Base-by-base conservation (phyloP, 2,888 invertebrate species). In the Clepsis dumicolana region DNA sequence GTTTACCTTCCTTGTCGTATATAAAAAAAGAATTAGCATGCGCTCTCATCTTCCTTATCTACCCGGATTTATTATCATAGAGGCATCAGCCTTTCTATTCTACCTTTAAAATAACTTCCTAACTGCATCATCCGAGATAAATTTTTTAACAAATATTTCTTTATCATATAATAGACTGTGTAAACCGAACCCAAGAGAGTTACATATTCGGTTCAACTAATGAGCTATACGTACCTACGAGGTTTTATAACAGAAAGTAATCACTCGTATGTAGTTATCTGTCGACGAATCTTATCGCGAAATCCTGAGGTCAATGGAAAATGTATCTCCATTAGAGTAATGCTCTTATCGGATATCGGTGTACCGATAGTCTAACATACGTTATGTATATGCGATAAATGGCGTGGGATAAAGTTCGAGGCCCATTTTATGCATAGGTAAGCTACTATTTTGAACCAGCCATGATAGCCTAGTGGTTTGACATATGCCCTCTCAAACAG, bases 301-400 rank as follows among this genome's bases (percentile, higher is more conserved):
- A 21, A 25, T 14, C 38, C 41, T 38, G 65, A 54, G 65, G 65
- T 61, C 65, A 65, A 60, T 41, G 41, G 41, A 44, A 53, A 29
- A 56, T 14, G 35, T 56, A 56, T 56, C 54, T 21, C 65, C 65
- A 61, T 65, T 65, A 65, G 41, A 29, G 60, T 53, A 44, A 52
- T 18, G 44, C 60, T 4, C 29, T 65, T 65, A 65, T 65, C 65
- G n/a, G 60, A 18, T 60, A 60, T 65, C 65, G 41, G 16, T 21
- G 32, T 35, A 35, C 35, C 16, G 48, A 32, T 21, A 32, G 21
- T 35, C 56, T 56, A 29, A 44, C 44, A 41, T n/a, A 21, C 48
- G 48, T 48, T 21, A 21, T n/a, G n/a, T n/a, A n/a, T 48, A 8
- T 41, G 38, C 38, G 38, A 41, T 41, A 44, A 44, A 44, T 8